These are phyloP conservation scores for Otus sunia DNA, from an alignment of 2,113 vertebrate genomes.

Conservation along the genomic window DNA sequence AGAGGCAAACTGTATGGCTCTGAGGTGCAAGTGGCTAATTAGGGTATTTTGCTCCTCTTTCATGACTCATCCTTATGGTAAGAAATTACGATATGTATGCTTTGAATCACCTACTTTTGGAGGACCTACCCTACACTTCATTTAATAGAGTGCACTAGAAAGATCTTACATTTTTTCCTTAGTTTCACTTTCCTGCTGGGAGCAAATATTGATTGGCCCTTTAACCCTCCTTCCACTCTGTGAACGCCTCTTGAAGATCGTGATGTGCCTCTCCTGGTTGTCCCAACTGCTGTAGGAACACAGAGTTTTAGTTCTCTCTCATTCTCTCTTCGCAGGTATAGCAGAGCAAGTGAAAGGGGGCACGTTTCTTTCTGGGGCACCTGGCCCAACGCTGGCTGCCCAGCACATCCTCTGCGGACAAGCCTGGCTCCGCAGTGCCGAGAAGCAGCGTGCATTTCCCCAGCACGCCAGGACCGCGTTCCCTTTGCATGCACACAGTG, in stretches of 20 bases:
- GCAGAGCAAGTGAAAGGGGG: not conserved
- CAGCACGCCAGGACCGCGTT: not conserved
- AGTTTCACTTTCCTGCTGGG: not conserved
- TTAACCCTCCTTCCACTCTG: not conserved
- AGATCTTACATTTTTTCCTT: not conserved
- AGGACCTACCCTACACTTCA: not conserved
- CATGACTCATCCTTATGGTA: not conserved
- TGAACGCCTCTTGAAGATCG: not conserved
- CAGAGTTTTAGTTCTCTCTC: not conserved
- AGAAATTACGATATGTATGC: no score
- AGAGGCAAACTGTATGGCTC: not conserved
- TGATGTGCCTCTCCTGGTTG: not conserved
- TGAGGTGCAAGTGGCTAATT: not conserved
- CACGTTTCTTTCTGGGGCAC: not conserved
- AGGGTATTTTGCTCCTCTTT: not conserved
- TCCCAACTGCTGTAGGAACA: not conserved
- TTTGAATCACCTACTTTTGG: not conserved
- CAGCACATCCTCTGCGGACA: not conserved
- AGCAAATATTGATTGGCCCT: not conserved
- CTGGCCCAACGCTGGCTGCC: not conserved
- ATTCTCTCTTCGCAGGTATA: not conserved
- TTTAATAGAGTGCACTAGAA: not conserved
- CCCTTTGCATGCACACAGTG: not conserved
- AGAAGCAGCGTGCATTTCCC: not conserved
- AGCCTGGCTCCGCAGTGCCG: not conserved